Evolutionary conservation across 2,113 vertebrate species (phyloP), one percentile per base, ranked within the genome.

Genomic region (Chauna torquata): DNA sequence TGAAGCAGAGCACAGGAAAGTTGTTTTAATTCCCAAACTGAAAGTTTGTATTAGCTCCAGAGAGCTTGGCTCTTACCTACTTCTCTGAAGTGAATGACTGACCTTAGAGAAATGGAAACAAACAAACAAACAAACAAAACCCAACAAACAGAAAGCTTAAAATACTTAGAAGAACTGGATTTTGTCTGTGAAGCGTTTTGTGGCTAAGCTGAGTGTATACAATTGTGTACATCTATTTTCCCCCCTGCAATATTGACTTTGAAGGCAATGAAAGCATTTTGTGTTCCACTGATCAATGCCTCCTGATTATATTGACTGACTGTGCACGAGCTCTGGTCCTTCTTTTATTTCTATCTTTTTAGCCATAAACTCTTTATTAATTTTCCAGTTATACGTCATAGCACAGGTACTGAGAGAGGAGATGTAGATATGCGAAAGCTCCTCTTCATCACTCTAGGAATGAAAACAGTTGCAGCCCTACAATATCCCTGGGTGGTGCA

Each of bases 281-380:
- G 61, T 98, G 97, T 98, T 98, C 97, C 96, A 97, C 88, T 95
- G 92, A 96, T 97, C 95, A 91, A 94, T 97, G 79, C 62, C 54
- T 95, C 52, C 89, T 59, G 45, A 81, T 83, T 94, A 82, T 94
- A 96, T 96, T 83, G 90, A 90, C 84, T 86, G 70, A 47, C 47
- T 54, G 66, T 87, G 45, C 71, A 65, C 58, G 72, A 79, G 25
- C 70, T 76, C 59, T 96, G 86, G 75, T 76, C 38, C 36, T 88
- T 47, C 66, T 92, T 82, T 95, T 78, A 66, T 91, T 93, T 87
- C 68, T 83, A 34, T 45, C 77, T 57, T 94, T 76, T 88, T 44
- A 90, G 15, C 25, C 24, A 22, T 70, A 71, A 90, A 65, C 55
- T 75, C 68, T 90, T 79, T 32, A 64, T 79, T 96, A 78, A 86